Evolutionary conservation across 1,140 invertebrate species (phyloP), one percentile per base, ranked within the genome.

Genomic region (Penaeus indicus): DNA sequence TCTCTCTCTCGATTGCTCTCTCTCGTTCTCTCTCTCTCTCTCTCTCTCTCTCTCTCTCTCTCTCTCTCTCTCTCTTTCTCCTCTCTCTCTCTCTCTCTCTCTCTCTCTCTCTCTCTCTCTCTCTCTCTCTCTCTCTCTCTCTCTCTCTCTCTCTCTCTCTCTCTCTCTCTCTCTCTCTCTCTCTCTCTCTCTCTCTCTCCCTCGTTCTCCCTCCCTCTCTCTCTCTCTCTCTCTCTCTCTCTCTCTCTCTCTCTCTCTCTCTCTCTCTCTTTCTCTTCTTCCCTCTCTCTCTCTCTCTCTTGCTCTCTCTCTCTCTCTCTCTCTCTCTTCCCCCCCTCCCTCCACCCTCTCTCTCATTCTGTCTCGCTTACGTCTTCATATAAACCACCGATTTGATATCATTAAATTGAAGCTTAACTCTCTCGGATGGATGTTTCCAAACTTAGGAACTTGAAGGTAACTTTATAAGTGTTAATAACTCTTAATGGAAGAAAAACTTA

Each of bases 171-270:
- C 63, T 3, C 63, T 64, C 63, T 64, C 63, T 67, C 63, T 67
- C 63, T 67, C 63, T 3, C 63, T 67, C 63, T 67, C 63, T 67
- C 63, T 3, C 63, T 67, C 63, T 67, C 63, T 67, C 63, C 3
- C 63, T 3, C 63, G 1, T 3, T 67, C 63, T 67, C 63, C 3
- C 63, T 67, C 63, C 3, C 63, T 67, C 63, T 67, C 63, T 67
- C 63, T 3, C 63, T 67, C 63, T 67, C 63, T 67, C 63, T 67
- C 63, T 67, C 63, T 67, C 63, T 67, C 63, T 67, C 63, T 67
- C 63, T 67, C 63, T 67, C 63, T 67, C 63, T 67, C 63, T 67
- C 63, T 67, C 63, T 67, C 63, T 67, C 63, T 67, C 63, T 67
- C 63, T 67, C 63, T 67, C 63, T 67, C 63, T 67, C 63, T 67